These are phyloP conservation scores for Cyprinus carpio DNA, from an alignment of 2,113 vertebrate species.

Conservation along the genomic window DNA sequence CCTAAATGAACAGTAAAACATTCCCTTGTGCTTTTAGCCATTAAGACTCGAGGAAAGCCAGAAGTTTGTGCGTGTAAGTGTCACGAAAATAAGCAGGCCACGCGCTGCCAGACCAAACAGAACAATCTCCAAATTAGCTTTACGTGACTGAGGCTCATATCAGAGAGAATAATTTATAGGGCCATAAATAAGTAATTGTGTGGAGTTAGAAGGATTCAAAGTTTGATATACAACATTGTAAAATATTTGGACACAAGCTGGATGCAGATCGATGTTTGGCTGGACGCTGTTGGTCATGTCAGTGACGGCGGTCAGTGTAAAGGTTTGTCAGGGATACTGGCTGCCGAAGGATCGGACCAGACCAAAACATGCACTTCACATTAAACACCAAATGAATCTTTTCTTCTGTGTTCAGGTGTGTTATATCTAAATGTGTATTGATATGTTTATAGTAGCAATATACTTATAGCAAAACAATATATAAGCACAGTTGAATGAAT, in stretches of 20 bases:
- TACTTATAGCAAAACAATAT: neutral
- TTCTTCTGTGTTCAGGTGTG: neutral
- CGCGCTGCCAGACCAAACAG: constrained; percentile 18
- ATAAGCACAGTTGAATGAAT: neutral
- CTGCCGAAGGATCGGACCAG: neutral
- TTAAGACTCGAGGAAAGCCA: constrained; percentile 27
- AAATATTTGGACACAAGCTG: constrained; percentile 77
- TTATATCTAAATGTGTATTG: neutral
- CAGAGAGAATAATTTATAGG: constrained; percentile 78
- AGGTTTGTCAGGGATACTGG: constrained; percentile 55
- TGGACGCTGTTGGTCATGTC: constrained; percentile 70
- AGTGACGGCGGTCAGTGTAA: constrained; percentile 54
- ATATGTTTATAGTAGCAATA: neutral
- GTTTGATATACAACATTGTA: constrained; percentile 74
- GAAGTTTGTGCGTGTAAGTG: neutral
- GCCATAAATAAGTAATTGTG: constrained; percentile 77
- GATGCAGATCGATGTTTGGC: constrained; percentile 73
- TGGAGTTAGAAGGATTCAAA: constrained; percentile 71
- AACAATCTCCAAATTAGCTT: constrained; percentile 67
- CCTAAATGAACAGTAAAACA: constrained; percentile 42
- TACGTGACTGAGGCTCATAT: constrained; percentile 81
- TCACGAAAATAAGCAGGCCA: constrained; percentile 7
- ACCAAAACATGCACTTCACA: constrained; percentile 15
- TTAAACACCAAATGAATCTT: neutral
- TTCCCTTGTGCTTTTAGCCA: constrained; percentile 5